Evolutionary conservation across 2,113 vertebrate genomes (phyloP), one percentile per base, ranked within the genome.

Genomic region (Colinus virginianus): DNA sequence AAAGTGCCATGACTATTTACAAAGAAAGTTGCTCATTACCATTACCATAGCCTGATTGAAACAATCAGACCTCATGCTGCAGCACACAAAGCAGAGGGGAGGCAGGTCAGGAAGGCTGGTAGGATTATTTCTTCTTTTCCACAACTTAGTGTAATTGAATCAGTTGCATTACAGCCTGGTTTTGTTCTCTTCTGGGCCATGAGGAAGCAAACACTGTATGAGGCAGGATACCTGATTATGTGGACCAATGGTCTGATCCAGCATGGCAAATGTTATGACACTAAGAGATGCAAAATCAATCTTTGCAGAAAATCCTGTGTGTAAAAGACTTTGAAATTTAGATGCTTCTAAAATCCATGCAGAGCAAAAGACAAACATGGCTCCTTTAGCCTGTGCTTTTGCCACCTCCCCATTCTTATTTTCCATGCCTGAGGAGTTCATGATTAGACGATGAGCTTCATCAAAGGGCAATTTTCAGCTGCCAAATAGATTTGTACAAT

Each of bases 381-480:
- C 55, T 93, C n/a, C 87, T 75, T 90, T 8, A 77, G 71, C 49
- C 66, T 26, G 8, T 66, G 84, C 67, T 85, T 95, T 77, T 75
- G 36, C 82, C 56, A 91, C 90, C 67, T 94, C 87, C 84, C 85
- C 36, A 68, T 76, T 91, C 75, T 91, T 89, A 87, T 89, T 81
- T 87, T 88, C 79, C 56, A 18, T 61, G 90, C 77, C 83, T 85
- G 82, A 95, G 87, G 91, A 95, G 90, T 76, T 93, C 72, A 80
- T 85, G 84, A 93, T 95, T 94, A 87, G 79, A 92, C 78, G 67
- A 94, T 69, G 51, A 84, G 56, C 85, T 94, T 85, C 87, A 96
- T 96, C 89, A 96, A 97, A 97, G 92, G 84, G 84, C 83, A 88
- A 91, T 76, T 97, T 97, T 95, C 95, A 90, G 67, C 95, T 92